A percentile compares a stretch with the other conserved stretches of the same genome.
These are phyloP conservation scores for Candoia aspera DNA, from an alignment of 2,113 vertebrate species.

Conservation along the genomic window DNA sequence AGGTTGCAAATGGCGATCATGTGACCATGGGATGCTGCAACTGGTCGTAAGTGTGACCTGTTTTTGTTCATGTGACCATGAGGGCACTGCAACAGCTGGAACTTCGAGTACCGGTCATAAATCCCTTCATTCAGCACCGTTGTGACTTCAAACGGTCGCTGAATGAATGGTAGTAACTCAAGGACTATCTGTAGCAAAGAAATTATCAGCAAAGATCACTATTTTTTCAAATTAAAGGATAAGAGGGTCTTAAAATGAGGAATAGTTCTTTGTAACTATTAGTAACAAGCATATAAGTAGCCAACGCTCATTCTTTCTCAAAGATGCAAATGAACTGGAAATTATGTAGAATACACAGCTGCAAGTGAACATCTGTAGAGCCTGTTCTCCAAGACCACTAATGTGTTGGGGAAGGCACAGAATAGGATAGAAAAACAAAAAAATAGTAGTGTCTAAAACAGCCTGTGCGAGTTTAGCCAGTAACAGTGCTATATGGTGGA, in stretches of 20 bases:
- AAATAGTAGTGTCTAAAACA: background rate
- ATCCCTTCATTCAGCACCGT: too few relatives aligned
- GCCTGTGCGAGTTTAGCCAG: background rate
- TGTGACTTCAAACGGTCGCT: too few relatives aligned
- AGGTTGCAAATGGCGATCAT: too few relatives aligned
- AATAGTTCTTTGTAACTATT: background rate
- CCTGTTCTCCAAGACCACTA: background rate
- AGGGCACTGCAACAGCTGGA: too few relatives aligned
- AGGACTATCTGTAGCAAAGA: background rate
- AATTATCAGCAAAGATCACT: conserved; percentile 1
- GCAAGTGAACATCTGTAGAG: background rate
- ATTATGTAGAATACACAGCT: background rate
- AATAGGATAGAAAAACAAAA: background rate
- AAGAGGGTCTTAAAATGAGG: background rate
- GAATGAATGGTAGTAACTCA: too few relatives aligned
- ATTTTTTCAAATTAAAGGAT: background rate
- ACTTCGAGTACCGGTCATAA: too few relatives aligned
- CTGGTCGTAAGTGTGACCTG: too few relatives aligned
- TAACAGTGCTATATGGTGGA: background rate
- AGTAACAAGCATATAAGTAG: background rate
- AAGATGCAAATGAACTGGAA: background rate
- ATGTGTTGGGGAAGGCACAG: background rate
- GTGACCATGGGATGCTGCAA: too few relatives aligned
- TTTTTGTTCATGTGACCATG: too few relatives aligned
- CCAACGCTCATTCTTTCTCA: background rate